A percentile compares a stretch with the other conserved stretches of the same genome.
Evolutionary conservation across 2,113 vertebrate species (phyloP).

Genomic region (Myrmecobius fasciatus): DNA sequence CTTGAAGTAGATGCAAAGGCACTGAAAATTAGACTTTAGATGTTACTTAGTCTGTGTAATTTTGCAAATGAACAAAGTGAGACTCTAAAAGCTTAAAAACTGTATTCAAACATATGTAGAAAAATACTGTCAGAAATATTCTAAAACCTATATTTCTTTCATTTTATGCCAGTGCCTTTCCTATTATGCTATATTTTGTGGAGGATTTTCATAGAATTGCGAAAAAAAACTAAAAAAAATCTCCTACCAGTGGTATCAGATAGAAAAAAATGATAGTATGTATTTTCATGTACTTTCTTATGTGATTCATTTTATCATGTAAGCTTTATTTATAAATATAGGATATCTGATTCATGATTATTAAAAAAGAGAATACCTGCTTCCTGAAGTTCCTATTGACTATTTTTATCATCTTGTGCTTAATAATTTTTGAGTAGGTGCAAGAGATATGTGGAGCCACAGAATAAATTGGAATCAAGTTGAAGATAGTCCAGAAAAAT

Average conservation of each 20-base stretch:
- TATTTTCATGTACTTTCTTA: background rate
- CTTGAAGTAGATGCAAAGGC: background rate
- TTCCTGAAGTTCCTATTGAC: background rate
- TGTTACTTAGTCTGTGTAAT: background rate
- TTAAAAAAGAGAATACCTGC: background rate
- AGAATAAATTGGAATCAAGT: conserved; percentile 3
- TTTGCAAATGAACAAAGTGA: background rate
- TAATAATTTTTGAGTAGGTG: background rate
- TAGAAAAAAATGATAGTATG: background rate
- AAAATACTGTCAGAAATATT: background rate
- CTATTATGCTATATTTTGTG: background rate
- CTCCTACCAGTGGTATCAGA: background rate
- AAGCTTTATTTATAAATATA: background rate
- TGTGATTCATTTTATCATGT: background rate
- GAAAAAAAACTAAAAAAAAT: background rate
- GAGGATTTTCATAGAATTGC: background rate
- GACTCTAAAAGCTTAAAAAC: background rate
- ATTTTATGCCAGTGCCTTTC: background rate
- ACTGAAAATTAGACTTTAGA: background rate
- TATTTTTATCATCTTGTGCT: background rate
- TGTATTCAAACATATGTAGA: background rate
- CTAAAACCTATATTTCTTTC: background rate
- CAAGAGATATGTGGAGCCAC: background rate
- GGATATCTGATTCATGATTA: background rate
- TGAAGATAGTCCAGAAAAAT: background rate